A percentile compares a stretch with the other conserved stretches of the same genome.
These are phyloP conservation scores for Nestor notabilis DNA, from an alignment of 2,113 vertebrate species.

Conservation along the genomic window DNA sequence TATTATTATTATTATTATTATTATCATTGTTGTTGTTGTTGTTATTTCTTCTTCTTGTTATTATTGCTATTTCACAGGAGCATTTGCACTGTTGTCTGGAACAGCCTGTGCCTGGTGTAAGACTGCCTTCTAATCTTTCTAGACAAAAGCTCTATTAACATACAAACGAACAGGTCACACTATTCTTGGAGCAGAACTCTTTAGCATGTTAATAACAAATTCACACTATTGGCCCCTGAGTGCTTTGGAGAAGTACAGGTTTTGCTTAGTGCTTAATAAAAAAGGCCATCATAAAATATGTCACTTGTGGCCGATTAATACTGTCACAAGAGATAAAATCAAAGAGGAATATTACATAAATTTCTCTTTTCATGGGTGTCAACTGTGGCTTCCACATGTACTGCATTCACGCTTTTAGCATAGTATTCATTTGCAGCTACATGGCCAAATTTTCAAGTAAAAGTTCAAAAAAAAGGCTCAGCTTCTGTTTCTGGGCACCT, in stretches of 20 bases:
- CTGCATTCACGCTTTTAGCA: background rate
- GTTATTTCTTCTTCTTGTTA: background rate
- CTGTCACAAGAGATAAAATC: background rate
- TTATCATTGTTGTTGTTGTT: background rate
- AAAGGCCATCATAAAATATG: conserved; percentile 37
- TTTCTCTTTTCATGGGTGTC: conserved; percentile 27
- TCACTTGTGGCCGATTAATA: background rate
- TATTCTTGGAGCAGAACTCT: conserved; percentile 69
- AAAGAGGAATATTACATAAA: background rate
- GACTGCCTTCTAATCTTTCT: conserved; percentile 8
- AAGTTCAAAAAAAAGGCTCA: background rate
- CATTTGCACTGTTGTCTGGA: background rate
- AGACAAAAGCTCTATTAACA: conserved; percentile 31
- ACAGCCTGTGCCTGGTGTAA: background rate
- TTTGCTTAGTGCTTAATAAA: conserved; percentile 55
- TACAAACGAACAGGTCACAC: conserved; percentile 58
- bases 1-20: background rate
- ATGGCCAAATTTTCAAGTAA: background rate
- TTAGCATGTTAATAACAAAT: conserved; percentile 71
- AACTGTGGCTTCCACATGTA: background rate
- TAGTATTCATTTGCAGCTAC: rapidly evolving
- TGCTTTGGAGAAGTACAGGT: conserved; percentile 65
- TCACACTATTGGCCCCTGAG: conserved; percentile 49
- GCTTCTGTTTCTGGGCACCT: background rate
- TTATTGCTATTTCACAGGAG: background rate